Percentiles rank a stretch among this genome's conserved stretches.
Conservation (phyloP, 92 coral and sea anemone genomes). For the Meandrina meandrites region DNA sequence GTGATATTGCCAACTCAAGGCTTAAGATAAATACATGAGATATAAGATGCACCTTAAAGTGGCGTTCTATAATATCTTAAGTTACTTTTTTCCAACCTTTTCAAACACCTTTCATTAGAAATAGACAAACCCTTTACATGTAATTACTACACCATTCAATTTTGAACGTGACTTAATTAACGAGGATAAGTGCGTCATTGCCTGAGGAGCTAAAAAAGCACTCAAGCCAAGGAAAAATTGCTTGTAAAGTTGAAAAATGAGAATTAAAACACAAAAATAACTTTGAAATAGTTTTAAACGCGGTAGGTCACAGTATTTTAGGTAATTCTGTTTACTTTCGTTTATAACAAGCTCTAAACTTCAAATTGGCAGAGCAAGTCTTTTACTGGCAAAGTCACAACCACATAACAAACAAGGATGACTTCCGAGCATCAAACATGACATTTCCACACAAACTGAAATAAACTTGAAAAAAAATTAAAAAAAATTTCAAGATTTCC, state of each 20-base stretch:
- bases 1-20: not conserved
- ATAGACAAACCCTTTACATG: not conserved
- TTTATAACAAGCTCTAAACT: no score
- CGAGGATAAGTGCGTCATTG: not conserved
- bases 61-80: not conserved
- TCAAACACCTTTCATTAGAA: not conserved
- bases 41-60: not conserved
- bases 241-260: not conserved
- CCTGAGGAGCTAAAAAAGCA: not conserved
- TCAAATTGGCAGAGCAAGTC: no score
- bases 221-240: not conserved
- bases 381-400: no score
- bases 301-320: no score
- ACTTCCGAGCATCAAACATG: no score
- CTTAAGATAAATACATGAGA: not conserved
- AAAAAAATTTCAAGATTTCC: no score
- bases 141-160: not conserved
- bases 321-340: no score
- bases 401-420: no score
- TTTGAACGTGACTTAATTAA: conserved; percentile 7
- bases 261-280: not conserved
- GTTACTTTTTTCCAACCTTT: not conserved
- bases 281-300: not conserved
- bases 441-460: no score
- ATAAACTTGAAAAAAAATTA: no score